Evolutionary conservation across 1,140 invertebrate genomes (phyloP).

Genomic region (Linepithema humile): DNA sequence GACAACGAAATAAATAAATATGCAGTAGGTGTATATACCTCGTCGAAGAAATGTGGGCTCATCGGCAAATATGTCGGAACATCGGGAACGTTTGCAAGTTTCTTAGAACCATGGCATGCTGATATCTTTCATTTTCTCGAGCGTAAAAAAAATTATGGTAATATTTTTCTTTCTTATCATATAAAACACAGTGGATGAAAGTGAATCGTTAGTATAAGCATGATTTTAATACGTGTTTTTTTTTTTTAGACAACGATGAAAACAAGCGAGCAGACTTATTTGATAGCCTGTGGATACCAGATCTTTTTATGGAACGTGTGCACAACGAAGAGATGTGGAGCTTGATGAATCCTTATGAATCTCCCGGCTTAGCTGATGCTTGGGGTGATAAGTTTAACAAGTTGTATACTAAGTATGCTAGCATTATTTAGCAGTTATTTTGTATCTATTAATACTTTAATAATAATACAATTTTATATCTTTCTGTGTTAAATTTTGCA

Average conservation of each 20-base stretch:
- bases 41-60: conserved; percentile 96
- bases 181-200: conserved; percentile 86
- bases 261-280: conserved; percentile 97
- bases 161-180: conserved; percentile 84
- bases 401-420: conserved; percentile 90
- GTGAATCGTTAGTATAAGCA: background rate
- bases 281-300: conserved; percentile 99
- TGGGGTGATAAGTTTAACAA: conserved; percentile 98
- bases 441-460: background rate
- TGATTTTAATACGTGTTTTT: background rate
- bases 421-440: background rate
- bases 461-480: background rate
- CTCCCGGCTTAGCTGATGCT: conserved; percentile 94
- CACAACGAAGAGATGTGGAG: conserved; percentile 95
- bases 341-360: conserved; percentile 98
- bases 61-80: conserved; percentile 99
- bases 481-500: background rate
- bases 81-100: conserved; percentile 99
- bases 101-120: conserved; percentile 99
- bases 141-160: conserved; percentile 96
- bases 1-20: conserved; percentile 99
- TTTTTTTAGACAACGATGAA: conserved; percentile 88
- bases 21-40: conserved; percentile 99
- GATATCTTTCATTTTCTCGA: conserved; percentile 98
- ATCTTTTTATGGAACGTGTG: conserved; percentile 99